Evolutionary conservation across 2,113 vertebrate species (phyloP), one percentile per base, ranked within the genome.

Genomic region (Lontra canadensis): DNA sequence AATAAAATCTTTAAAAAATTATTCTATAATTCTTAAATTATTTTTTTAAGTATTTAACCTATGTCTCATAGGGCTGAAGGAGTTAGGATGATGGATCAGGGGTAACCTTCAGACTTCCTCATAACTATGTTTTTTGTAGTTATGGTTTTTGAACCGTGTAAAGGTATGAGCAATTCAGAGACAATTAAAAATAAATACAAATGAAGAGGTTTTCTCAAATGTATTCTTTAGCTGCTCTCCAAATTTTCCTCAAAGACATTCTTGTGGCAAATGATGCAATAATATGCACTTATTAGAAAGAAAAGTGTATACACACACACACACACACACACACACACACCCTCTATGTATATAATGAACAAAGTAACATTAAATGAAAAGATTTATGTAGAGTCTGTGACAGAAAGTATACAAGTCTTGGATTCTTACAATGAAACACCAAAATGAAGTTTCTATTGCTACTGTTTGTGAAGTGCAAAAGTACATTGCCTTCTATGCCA

Each of bases 161-260:
- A 90, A 83, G 7, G 7, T 78, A 84, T 36, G 69, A 81, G 4
- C 57, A 44, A 88, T 88, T 93, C 63, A 91, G 31, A 90, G 90
- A 83, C 82, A 63, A 73, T 96, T 90, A 63, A 83, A 92, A 78
- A 71, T 90, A 65, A 93, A 86, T 90, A 76, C 18, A 71, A 73
- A 84, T 79, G n/a, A 88, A 23, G 21, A 89, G 6, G 2, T 39
- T 52, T 87, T 84, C 79, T 21, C 2, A 59, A 93, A 88, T 39
- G 55, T 79, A 67, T 76, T 95, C 21, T 29, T 90, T 44, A 74
- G 21, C 8, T 71, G 57, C 25, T 79, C 23, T 90, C 42, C 34
- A 95, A 81, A 85, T 59, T 85, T 74, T 76, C 18, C 8, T 34
- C 31, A 55, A 89, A 85, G 9, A 69, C 52, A 8, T 80, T 88